Evolutionary conservation across 2,113 vertebrate species (phyloP).

Genomic region (Gadus chalcogrammus): DNA sequence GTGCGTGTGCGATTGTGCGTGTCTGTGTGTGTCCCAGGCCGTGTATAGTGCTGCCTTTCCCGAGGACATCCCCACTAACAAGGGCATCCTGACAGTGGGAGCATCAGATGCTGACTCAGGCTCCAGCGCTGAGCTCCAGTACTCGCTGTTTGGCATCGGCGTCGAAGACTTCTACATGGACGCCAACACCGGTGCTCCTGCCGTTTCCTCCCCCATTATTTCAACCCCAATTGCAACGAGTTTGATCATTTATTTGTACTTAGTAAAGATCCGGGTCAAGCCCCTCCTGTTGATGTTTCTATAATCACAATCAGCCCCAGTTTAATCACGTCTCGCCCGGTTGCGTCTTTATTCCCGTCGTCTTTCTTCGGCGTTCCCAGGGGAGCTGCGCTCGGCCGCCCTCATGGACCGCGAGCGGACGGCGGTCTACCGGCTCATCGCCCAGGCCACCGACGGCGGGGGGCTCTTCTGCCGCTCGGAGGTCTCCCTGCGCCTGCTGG

Average conservation of each 20-base stretch:
- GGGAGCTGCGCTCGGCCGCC: constrained; percentile 86
- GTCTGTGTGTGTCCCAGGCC: constrained; percentile 65
- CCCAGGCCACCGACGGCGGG: constrained; percentile 90
- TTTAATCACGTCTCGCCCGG: neutral
- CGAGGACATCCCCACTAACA: constrained; percentile 87
- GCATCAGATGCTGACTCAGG: constrained; percentile 90
- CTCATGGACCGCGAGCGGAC: constrained; percentile 84
- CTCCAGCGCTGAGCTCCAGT: constrained; percentile 86
- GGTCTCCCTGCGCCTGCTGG: constrained; percentile 83
- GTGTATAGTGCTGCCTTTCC: constrained; percentile 83
- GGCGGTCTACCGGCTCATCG: constrained; percentile 81
- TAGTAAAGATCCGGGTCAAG: neutral
- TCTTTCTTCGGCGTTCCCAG: constrained; percentile 55
- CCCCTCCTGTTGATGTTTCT: neutral
- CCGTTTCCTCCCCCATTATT: neutral
- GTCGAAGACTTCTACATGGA: constrained; percentile 94
- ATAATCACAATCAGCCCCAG: neutral
- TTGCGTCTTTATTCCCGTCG: constrained; percentile 8
- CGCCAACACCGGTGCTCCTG: constrained; percentile 82
- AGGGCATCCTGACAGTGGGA: constrained; percentile 81
- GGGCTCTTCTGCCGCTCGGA: constrained; percentile 91
- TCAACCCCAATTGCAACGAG: neutral
- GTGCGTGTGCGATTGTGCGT: constrained; percentile 2
- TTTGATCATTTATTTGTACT: neutral
- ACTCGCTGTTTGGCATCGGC: constrained; percentile 89